These are phyloP conservation scores for Nemotelus pantherinus DNA, from an alignment of 2,888 invertebrate species.

Conservation along the genomic window DNA sequence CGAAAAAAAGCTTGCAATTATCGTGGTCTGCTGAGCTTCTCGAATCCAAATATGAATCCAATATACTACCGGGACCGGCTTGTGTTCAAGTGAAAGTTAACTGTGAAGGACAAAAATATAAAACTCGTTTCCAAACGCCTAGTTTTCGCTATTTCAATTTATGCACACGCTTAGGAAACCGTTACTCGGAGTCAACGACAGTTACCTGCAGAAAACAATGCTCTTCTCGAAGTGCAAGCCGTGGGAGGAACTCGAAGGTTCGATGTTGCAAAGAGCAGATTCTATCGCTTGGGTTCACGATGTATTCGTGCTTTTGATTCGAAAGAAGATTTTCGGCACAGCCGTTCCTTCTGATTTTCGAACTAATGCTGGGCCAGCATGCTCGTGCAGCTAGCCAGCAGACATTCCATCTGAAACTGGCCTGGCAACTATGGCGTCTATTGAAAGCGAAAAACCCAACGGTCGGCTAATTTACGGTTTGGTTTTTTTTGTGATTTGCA, in stretches of 20 bases:
- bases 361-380: neutral
- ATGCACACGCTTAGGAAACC: constrained; percentile 34
- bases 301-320: neutral
- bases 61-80: constrained; percentile 47
- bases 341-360: neutral
- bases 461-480: constrained; percentile 20
- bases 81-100: constrained; percentile 48
- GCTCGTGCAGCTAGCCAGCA: neutral
- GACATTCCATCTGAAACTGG: constrained; percentile 31
- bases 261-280: neutral
- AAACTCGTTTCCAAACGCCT: constrained; percentile 46
- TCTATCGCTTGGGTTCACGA: neutral
- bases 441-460: constrained; percentile 30
- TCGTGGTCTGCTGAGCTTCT: constrained; percentile 29
- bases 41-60: constrained; percentile 8
- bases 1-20: constrained; percentile 30
- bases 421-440: constrained; percentile 9
- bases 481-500: constrained; percentile 23
- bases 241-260: neutral
- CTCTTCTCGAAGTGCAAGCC: neutral
- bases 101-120: constrained; percentile 50
- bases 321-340: constrained; percentile 3
- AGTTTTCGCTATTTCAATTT: constrained; percentile 35
- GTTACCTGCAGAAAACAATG: constrained; percentile 4
- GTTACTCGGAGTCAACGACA: constrained; percentile 4